Conservation (phyloP, 2,888 invertebrate species). For the Tenodera sinensis region DNA sequence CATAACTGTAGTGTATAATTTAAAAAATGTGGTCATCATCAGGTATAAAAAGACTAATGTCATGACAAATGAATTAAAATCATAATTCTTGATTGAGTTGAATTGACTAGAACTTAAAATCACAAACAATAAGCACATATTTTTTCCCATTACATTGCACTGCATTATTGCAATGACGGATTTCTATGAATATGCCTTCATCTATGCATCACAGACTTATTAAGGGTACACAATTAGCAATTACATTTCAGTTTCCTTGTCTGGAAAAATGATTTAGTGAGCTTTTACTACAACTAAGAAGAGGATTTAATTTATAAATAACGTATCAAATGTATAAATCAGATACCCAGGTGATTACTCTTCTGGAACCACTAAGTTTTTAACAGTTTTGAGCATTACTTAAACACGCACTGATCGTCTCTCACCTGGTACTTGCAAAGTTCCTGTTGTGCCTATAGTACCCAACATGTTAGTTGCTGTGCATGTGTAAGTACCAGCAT, state of each 20-base stretch:
- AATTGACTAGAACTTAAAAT: background rate
- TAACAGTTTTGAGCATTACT: background rate
- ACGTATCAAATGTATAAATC: background rate
- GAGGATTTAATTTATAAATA: background rate
- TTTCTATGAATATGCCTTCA: background rate
- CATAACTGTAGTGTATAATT: background rate
- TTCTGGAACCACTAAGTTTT: background rate
- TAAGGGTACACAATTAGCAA: background rate
- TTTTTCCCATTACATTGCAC: background rate
- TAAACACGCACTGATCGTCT: constrained; percentile 47
- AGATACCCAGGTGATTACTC: background rate
- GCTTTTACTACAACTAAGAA: background rate
- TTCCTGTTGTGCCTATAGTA: constrained; percentile 60
- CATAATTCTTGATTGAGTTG: background rate
- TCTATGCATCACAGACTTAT: background rate
- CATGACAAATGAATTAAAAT: background rate
- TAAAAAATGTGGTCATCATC: background rate
- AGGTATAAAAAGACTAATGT: background rate
- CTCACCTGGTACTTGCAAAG: constrained; percentile 67
- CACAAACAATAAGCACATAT: background rate
- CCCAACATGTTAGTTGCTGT: constrained; percentile 69
- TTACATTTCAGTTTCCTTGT: background rate
- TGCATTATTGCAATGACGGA: background rate
- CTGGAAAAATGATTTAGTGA: background rate
- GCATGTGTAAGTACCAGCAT: constrained; percentile 73